Evolutionary conservation across 2,797 vertebrate genomes (phyloP).

Genomic region (Chelmon rostratus): DNA sequence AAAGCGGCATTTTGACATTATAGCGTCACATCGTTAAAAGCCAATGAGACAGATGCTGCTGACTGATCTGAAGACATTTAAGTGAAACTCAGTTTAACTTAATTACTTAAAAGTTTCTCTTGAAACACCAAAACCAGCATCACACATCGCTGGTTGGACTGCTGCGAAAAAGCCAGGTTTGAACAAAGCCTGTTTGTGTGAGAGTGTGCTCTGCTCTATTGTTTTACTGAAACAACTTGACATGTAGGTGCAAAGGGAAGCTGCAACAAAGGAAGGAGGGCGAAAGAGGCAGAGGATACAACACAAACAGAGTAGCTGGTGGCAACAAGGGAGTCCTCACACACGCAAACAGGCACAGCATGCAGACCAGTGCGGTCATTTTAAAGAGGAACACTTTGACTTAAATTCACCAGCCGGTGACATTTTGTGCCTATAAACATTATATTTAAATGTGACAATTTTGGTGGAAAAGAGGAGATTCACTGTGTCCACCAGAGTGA

Average conservation of each 20-base stretch:
- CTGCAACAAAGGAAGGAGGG: slow-evolving; percentile 58
- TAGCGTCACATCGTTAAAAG: slow-evolving; percentile 8
- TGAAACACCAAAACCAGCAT: slow-evolving; percentile 1
- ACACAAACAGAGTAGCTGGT: slow-evolving; percentile 50
- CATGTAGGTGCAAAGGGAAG: slow-evolving; percentile 61
- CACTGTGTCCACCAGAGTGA: neutral
- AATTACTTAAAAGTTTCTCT: neutral
- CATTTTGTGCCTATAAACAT: neutral
- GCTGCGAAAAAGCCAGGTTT: neutral
- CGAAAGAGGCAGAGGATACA: slow-evolving; percentile 39
- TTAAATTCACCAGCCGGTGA: slow-evolving; percentile 13
- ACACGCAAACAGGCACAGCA: slow-evolving; percentile 8
- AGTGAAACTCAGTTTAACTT: neutral
- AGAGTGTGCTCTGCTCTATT: slow-evolving; percentile 43
- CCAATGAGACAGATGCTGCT: neutral
- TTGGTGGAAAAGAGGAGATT: slow-evolving; percentile 12
- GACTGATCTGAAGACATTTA: slow-evolving; percentile 1
- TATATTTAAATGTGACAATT: slow-evolving; percentile 26
- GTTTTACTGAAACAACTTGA: slow-evolving; percentile 61
- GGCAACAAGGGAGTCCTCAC: slow-evolving; percentile 34
- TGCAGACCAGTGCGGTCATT: slow-evolving; percentile 12
- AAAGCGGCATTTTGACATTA: slow-evolving; percentile 12
- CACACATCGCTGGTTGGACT: neutral
- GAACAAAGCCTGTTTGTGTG: slow-evolving; percentile 38
- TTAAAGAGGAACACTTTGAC: slow-evolving; percentile 12